Conservation (phyloP, 2,113 vertebrate genomes). For the Crypturellus undulatus region DNA sequence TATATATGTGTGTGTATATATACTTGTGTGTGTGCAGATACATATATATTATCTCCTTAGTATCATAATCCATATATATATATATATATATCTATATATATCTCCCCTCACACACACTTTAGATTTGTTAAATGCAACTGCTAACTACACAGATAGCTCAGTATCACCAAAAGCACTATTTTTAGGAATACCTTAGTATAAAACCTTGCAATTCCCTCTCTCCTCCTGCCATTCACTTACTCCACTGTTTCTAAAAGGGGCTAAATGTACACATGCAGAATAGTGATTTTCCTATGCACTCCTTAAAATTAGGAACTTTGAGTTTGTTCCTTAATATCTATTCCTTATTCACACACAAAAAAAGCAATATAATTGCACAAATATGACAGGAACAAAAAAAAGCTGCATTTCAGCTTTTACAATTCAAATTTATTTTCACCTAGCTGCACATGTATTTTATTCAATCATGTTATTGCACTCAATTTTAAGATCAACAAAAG, state of each 20-base stretch:
- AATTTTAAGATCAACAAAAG: neutral
- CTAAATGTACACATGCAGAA: neutral
- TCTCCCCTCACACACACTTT: neutral
- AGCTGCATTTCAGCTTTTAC: neutral
- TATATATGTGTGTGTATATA: no score
- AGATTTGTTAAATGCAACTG: neutral
- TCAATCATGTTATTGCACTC: neutral
- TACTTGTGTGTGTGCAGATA: no score
- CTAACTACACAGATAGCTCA: neutral
- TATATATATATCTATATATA: no score
- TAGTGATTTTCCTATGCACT: neutral
- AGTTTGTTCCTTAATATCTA: neutral
- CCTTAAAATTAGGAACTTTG: neutral
- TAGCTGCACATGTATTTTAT: neutral
- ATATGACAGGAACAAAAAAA: neutral
- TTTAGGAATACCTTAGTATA: neutral
- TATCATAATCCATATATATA: no score
- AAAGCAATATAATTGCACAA: neutral
- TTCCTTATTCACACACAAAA: neutral
- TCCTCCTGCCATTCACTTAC: neutral
- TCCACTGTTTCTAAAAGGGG: neutral
- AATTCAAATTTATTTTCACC: neutral
- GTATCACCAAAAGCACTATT: neutral
- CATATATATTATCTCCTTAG: no score
- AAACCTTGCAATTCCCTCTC: neutral